Evolutionary conservation across 1,140 invertebrate genomes (phyloP).

Genomic region (Zaprionus ornatus): DNA sequence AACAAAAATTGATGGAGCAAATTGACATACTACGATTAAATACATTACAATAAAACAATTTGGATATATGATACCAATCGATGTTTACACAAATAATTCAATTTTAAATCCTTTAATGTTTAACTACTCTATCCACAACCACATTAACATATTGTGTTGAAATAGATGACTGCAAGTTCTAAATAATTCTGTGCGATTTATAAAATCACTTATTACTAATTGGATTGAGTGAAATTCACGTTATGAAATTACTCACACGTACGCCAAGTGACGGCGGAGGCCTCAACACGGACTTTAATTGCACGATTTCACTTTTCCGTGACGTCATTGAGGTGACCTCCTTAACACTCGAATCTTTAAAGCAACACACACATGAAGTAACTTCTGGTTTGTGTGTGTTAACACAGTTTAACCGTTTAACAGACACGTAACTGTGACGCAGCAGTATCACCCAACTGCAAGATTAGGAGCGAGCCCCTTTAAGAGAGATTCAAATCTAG

Average conservation of each 20-base stretch:
- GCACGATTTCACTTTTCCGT: constrained; percentile 69
- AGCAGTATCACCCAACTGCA: neutral
- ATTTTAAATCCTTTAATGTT: no score
- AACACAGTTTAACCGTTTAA: constrained; percentile 19
- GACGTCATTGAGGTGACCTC: constrained; percentile 61
- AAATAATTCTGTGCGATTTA: neutral
- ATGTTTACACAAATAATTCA: no score
- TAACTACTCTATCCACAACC: no score
- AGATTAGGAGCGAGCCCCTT: neutral
- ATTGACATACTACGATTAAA: neutral
- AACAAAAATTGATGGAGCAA: neutral
- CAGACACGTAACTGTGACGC: constrained; percentile 11
- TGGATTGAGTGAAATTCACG: no score
- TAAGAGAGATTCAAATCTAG: neutral
- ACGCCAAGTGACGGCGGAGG: neutral
- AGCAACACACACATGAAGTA: neutral
- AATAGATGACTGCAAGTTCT: neutral
- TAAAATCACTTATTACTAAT: no score
- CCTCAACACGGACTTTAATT: constrained; percentile 26
- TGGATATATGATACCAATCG: neutral
- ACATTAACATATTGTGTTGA: no score
- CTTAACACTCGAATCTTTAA: constrained; percentile 32
- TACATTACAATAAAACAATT: neutral
- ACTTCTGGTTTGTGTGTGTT: neutral
- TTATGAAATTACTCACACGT: constrained; percentile 34